A percentile compares a stretch with the other conserved stretches of the same genome.
Evolutionary conservation across 2,888 invertebrate species (phyloP).

Genomic region (Ochlodes sylvanus): DNA sequence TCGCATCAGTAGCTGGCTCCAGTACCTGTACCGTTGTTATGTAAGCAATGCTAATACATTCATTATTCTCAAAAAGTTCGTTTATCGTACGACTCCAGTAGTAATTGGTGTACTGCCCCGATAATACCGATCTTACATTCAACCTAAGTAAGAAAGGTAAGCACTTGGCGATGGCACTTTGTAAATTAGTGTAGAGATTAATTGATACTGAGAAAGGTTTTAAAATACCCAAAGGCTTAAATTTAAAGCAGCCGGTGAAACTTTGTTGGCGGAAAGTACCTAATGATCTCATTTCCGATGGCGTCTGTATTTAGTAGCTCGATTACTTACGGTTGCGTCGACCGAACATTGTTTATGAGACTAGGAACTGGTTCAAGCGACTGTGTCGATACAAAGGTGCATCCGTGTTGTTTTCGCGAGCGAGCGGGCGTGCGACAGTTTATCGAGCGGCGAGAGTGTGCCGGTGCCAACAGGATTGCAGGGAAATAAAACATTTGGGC

Average conservation of each 20-base stretch:
- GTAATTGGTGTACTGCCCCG: too few species aligned
- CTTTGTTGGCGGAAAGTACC: too few species aligned
- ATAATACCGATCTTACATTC: too few species aligned
- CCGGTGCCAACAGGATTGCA: constrained; percentile 21
- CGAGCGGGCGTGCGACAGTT: not conserved
- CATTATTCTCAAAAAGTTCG: not conserved
- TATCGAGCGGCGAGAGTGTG: constrained; percentile 10
- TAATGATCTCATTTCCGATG: not conserved
- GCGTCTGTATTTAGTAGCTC: not conserved
- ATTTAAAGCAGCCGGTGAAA: too few species aligned
- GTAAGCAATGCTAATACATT: not conserved
- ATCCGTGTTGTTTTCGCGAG: not conserved
- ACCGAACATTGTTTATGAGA: not conserved
- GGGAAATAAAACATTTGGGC: constrained; percentile 30
- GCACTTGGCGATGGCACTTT: too few species aligned
- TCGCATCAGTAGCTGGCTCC: not conserved
- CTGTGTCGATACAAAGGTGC: not conserved
- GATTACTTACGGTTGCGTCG: not conserved
- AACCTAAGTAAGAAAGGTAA: too few species aligned
- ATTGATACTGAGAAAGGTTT: too few species aligned
- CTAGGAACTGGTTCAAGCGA: not conserved
- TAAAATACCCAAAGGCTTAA: too few species aligned
- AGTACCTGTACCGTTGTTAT: not conserved
- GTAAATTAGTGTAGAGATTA: too few species aligned
- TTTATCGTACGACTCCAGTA: too few species aligned